phyloP scores from a whole-genome alignment of 2,113 vertebrate species.

The Spermophilus dauricus region DNA sequence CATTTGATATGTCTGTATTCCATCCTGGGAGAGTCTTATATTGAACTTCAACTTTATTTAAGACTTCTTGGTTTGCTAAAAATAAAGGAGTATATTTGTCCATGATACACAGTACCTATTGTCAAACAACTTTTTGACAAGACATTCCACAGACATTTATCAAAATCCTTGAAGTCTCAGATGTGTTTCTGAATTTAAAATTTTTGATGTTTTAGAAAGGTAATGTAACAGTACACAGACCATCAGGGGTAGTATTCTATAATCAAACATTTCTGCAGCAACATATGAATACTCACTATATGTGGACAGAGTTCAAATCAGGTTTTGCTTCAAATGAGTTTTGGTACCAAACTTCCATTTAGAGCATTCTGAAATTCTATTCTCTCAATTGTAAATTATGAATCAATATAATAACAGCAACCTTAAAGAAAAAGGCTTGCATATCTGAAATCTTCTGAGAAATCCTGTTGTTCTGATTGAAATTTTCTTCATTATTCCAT shows the following conservation, averaged over 20 bases:
- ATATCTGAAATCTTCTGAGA: neutral
- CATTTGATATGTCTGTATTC: constrained; percentile 95
- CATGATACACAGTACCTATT: neutral
- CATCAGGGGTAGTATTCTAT: neutral
- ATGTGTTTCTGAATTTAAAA: neutral
- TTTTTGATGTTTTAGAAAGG: constrained; percentile 27
- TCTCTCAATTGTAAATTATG: too few relatives aligned
- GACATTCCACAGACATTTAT: neutral
- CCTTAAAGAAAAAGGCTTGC: neutral
- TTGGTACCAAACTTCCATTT: neutral
- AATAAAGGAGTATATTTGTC: constrained; percentile 67
- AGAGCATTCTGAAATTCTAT: neutral
- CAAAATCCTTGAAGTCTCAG: neutral
- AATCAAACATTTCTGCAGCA: constrained; percentile 36
- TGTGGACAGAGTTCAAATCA: neutral
- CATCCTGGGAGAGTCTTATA: constrained; percentile 97
- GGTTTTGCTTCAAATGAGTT: neutral
- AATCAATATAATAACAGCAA: neutral
- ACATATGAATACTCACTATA: neutral
- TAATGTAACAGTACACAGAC: neutral
- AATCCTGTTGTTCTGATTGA: neutral
- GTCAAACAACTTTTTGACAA: neutral
- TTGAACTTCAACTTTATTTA: constrained; percentile 96
- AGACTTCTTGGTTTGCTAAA: constrained; percentile 97
- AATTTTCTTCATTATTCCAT: neutral